Percentiles rank a stretch among this genome's conserved stretches.
These are phyloP conservation scores for Drepanosiphum platanoidis DNA, from an alignment of 2,888 invertebrate genomes.

Conservation along the genomic window DNA sequence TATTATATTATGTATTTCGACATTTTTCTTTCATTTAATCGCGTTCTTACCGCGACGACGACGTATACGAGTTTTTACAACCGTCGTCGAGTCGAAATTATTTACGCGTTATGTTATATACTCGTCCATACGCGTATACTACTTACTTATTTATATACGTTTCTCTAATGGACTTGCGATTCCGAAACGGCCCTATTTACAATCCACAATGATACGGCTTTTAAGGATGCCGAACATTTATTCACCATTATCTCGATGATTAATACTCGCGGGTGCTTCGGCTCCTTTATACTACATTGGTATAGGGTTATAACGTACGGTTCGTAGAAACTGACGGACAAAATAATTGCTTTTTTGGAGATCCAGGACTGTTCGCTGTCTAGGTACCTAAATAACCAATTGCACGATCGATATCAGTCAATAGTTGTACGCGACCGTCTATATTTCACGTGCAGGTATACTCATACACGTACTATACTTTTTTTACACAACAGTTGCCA, in stretches of 20 bases:
- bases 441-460: background rate
- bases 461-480: background rate
- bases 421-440: background rate
- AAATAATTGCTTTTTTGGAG: conserved; percentile 43
- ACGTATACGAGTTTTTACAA: background rate
- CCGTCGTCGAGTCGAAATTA: conserved; percentile 1
- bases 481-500: background rate
- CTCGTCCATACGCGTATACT: background rate
- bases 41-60: no score
- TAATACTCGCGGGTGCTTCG: background rate
- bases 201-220: conserved; percentile 26
- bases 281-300: background rate
- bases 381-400: conserved; percentile 26
- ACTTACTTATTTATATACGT: background rate
- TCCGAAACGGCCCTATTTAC: conserved; percentile 25
- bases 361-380: background rate
- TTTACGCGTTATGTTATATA: background rate
- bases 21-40: no score
- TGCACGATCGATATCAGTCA: background rate
- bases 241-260: conserved; percentile 22
- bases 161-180: conserved; percentile 38
- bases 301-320: no score
- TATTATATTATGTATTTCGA: no score
- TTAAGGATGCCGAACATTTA: conserved; percentile 29
- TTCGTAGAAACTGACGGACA: conserved; percentile 21